These are phyloP conservation scores for Pandemis cinnamomeana DNA, from an alignment of 2,888 invertebrate genomes.

Conservation along the genomic window DNA sequence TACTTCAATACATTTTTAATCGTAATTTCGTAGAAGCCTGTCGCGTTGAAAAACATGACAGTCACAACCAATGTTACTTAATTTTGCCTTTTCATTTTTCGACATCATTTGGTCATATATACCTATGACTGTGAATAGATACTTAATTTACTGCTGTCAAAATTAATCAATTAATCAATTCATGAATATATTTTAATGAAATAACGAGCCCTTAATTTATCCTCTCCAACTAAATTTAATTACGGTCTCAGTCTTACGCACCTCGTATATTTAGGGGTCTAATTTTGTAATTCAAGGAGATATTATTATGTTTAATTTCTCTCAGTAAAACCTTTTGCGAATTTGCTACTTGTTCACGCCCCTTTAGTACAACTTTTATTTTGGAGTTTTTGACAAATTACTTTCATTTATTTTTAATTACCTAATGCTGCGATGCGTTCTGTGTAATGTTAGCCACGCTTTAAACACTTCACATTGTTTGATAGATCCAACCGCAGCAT, in stretches of 20 bases:
- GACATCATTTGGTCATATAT: background rate
- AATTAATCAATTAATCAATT: background rate
- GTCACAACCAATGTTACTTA: background rate
- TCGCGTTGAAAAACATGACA: background rate
- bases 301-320: slow-evolving; percentile 13
- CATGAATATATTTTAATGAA: slow-evolving; percentile 19
- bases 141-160: background rate
- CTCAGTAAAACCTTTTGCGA: background rate
- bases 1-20: background rate
- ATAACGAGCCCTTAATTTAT: slow-evolving; percentile 30
- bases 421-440: background rate
- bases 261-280: slow-evolving; percentile 17
- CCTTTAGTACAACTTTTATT: background rate
- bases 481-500: background rate
- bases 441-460: background rate
- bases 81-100: background rate
- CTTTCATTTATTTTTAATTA: background rate
- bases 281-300: slow-evolving; percentile 24
- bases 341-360: no score
- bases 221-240: slow-evolving; percentile 19
- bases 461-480: background rate
- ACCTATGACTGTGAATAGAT: background rate
- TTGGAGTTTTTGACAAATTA: background rate
- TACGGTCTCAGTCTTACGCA: slow-evolving; percentile 12
- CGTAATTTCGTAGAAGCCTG: background rate